Evolutionary conservation across 2,113 vertebrate genomes (phyloP).

Genomic region (Austrofundulus limnaeus): DNA sequence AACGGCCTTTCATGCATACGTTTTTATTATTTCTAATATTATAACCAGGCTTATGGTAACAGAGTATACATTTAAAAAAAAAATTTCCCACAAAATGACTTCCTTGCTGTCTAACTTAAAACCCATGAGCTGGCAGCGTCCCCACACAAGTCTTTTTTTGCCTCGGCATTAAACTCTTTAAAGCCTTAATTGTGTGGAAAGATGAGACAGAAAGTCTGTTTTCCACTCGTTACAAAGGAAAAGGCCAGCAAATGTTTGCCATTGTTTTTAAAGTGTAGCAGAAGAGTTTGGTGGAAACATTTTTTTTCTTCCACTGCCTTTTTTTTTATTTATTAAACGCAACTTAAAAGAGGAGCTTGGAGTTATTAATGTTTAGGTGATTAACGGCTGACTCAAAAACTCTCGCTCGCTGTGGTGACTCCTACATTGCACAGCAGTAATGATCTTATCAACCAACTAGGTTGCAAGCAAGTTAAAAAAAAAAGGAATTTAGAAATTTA

Average conservation of each 20-base stretch:
- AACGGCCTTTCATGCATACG: too few relatives aligned
- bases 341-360: conserved; percentile 43
- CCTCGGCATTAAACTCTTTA: conserved; percentile 39
- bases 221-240: conserved; percentile 62
- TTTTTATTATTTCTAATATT: too few relatives aligned
- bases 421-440: not conserved
- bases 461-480: not conserved
- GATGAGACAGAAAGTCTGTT: conserved; percentile 67
- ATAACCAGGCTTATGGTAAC: not conserved
- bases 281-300: conserved; percentile 39
- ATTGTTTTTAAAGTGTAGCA: conserved; percentile 64
- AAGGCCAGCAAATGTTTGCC: conserved; percentile 60
- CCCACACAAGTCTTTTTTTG: conserved; percentile 11
- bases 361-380: conserved; percentile 46
- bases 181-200: conserved; percentile 72
- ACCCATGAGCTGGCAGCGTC: conserved; percentile 30
- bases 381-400: conserved; percentile 23
- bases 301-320: conserved; percentile 56
- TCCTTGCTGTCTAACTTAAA: conserved; percentile 31
- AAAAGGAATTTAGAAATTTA: too few relatives aligned
- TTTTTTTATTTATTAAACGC: conserved; percentile 55
- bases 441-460: not conserved
- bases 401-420: too few relatives aligned
- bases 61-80: not conserved
- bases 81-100: conserved; percentile 17